These are phyloP conservation scores for Jacana jacana DNA, from an alignment of 2,113 vertebrate species.

Conservation along the genomic window DNA sequence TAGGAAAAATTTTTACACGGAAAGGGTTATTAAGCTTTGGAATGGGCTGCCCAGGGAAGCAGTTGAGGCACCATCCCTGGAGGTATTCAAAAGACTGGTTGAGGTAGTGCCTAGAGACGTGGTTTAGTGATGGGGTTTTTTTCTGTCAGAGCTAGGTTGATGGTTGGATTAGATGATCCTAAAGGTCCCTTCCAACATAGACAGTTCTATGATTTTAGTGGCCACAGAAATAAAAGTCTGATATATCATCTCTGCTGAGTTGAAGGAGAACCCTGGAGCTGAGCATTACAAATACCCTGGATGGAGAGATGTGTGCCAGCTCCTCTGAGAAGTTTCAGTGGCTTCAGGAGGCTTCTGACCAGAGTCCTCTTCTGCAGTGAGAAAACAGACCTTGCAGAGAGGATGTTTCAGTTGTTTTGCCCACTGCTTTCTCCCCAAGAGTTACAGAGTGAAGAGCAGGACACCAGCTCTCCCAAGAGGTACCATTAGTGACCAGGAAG, in stretches of 20 bases:
- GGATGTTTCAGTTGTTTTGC: background rate
- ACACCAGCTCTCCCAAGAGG: background rate
- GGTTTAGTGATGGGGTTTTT: no score
- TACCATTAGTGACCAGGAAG: background rate
- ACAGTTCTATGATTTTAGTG: background rate
- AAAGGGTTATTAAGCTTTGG: no score
- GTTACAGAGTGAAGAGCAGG: background rate
- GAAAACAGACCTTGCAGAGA: background rate
- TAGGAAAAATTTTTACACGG: no score
- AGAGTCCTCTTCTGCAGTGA: accelerated
- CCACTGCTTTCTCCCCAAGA: background rate
- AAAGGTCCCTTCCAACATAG: no score
- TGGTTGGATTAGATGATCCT: no score
- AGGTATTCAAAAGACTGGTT: no score
- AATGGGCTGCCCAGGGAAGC: no score
- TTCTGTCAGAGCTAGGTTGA: no score
- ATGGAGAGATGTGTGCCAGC: background rate
- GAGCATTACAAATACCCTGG: background rate
- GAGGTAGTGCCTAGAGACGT: no score
- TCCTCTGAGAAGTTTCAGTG: background rate
- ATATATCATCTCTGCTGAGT: background rate
- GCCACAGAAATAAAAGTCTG: background rate
- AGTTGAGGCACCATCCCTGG: no score
- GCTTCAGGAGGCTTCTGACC: background rate
- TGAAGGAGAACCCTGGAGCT: background rate